Percentiles rank a stretch among this genome's conserved stretches.
Evolutionary conservation across 1,140 invertebrate species (phyloP).

Genomic region (Liolophura sinensis): DNA sequence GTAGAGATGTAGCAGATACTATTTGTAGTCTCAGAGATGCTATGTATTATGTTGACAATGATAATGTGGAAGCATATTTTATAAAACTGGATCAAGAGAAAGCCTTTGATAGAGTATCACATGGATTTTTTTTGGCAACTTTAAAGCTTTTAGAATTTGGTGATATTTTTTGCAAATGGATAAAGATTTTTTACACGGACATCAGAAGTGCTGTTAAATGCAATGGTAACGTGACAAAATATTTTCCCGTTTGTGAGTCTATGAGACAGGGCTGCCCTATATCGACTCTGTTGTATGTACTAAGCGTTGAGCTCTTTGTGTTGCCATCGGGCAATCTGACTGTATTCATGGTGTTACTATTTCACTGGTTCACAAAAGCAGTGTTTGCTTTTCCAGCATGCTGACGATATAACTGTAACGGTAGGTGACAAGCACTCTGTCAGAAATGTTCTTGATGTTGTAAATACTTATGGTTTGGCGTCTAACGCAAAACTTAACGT

Average conservation of each 20-base stretch:
- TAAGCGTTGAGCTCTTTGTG: background rate
- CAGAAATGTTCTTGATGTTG: background rate
- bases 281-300: constrained; percentile 16
- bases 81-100: constrained; percentile 11
- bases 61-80: constrained; percentile 12
- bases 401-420: no score
- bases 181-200: background rate
- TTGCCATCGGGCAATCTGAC: no score
- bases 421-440: constrained; percentile 6
- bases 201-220: constrained; percentile 12
- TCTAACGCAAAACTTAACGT: constrained; percentile 12
- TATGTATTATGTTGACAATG: constrained; percentile 9
- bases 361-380: no score
- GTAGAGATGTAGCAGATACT: constrained; percentile 15
- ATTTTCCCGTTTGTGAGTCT: constrained; percentile 15
- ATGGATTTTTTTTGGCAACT: constrained; percentile 6
- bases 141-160: constrained; percentile 6
- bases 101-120: constrained; percentile 9
- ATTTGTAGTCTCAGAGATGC: constrained; percentile 10
- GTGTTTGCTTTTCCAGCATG: no score
- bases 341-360: no score
- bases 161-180: constrained; percentile 6
- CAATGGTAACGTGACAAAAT: constrained; percentile 14
- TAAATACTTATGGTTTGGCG: constrained; percentile 7
- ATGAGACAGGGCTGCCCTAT: constrained; percentile 21